phyloP scores from a whole-genome alignment of 2,797 vertebrate genomes.

The Microhierax caerulescens region DNA sequence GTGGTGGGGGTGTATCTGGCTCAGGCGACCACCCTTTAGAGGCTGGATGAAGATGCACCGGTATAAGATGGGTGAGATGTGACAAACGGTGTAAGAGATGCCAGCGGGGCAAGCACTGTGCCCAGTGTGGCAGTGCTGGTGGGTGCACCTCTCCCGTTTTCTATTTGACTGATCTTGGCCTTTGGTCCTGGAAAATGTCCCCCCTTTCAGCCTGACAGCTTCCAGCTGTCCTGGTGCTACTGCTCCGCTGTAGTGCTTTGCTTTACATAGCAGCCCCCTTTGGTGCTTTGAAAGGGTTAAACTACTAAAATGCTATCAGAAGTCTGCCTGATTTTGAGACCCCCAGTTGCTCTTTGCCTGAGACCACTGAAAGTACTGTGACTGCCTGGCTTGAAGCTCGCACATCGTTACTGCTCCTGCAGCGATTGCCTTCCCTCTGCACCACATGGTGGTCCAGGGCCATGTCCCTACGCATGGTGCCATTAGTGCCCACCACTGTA shows the following conservation, averaged over 20 bases:
- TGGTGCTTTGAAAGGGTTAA: not conserved
- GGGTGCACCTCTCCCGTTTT: not conserved
- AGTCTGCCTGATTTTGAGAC: not conserved
- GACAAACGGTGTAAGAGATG: not conserved
- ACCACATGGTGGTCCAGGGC: not conserved
- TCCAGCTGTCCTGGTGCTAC: not conserved
- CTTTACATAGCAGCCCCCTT: not conserved
- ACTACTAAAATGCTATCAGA: not conserved
- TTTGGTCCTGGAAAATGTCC: not conserved
- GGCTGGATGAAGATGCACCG: not conserved
- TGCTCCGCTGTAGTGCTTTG: not conserved
- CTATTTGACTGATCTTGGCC: not conserved
- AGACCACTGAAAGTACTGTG: not conserved
- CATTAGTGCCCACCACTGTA: not conserved
- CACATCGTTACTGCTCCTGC: not conserved
- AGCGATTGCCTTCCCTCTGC: not conserved
- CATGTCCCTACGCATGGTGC: not conserved
- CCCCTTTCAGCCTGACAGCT: not conserved
- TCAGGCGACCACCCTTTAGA: not conserved
- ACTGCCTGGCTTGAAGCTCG: not conserved
- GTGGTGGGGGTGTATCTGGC: not conserved
- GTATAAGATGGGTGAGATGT: not conserved
- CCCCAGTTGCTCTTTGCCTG: not conserved
- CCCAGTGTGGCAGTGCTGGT: not conserved
- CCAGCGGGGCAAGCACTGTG: rapidly evolving